Percentiles rank a stretch among this genome's conserved stretches.
Conservation (phyloP, 2,113 vertebrate species). For the Uria lomvia region DNA sequence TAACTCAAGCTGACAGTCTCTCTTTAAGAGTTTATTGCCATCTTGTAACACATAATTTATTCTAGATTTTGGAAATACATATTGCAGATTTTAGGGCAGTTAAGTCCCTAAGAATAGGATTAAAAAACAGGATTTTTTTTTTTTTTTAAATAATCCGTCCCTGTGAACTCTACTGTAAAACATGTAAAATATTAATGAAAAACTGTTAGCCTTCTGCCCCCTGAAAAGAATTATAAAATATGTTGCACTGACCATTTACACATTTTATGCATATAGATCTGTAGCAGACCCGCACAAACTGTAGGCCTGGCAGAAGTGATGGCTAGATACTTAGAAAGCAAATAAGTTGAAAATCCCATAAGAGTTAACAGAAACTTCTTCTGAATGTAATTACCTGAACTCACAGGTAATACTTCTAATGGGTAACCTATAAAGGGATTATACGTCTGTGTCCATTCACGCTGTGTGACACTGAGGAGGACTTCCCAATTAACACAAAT, state of each 20-base stretch:
- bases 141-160: not conserved
- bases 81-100: not conserved
- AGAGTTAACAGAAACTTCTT: not conserved
- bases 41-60: not conserved
- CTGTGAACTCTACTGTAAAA: not conserved
- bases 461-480: not conserved
- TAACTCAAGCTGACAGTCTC: not conserved
- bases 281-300: not conserved
- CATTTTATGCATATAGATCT: not conserved
- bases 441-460: not conserved
- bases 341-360: not conserved
- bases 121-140: not conserved
- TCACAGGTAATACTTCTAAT: not conserved
- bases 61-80: not conserved
- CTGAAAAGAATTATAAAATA: not conserved
- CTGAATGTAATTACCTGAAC: not conserved
- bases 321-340: not conserved
- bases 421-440: not conserved
- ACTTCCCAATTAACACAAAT: not conserved
- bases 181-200: not conserved
- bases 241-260: fast-evolving
- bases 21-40: not conserved
- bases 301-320: not conserved
- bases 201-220: not conserved
- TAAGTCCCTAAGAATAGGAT: not conserved